Percentiles rank a stretch among this genome's conserved stretches.
phyloP scores from a whole-genome alignment of 2,888 invertebrate genomes.

The Sphaerophoria rueppellii region DNA sequence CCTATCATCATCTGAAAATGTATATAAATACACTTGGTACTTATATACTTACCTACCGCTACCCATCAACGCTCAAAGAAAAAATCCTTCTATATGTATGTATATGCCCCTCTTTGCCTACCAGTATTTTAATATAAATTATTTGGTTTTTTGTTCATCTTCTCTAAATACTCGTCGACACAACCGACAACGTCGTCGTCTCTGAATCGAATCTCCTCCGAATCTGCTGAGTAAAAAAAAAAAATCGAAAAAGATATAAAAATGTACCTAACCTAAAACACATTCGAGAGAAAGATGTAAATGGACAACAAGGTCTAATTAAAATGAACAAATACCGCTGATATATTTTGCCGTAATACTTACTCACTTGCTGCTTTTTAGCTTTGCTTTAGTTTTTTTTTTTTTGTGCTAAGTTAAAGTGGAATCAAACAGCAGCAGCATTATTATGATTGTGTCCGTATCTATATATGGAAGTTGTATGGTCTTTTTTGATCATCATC shows the following conservation, averaged over 20 bases:
- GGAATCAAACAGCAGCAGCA: slow-evolving; percentile 60
- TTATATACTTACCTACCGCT: slow-evolving; percentile 20
- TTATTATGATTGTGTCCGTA: slow-evolving; percentile 38
- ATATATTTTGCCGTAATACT: slow-evolving; percentile 45
- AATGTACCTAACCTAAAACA: slow-evolving; percentile 58
- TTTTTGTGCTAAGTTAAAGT: slow-evolving; percentile 41
- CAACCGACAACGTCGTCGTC: slow-evolving; percentile 5
- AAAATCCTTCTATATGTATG: slow-evolving; percentile 55
- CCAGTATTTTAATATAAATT: slow-evolving; percentile 70
- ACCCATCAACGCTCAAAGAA: slow-evolving; percentile 24
- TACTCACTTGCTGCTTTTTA: slow-evolving; percentile 11
- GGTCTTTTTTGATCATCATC: slow-evolving; percentile 61
- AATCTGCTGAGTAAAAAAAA: slow-evolving; percentile 34
- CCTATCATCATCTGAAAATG: slow-evolving; percentile 14
- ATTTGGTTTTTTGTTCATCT: slow-evolving; percentile 9
- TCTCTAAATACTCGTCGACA: slow-evolving; percentile 30
- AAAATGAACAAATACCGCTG: slow-evolving; percentile 72
- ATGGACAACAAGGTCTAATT: slow-evolving; percentile 74
- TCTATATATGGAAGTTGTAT: slow-evolving; percentile 63
- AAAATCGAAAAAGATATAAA: slow-evolving; percentile 43
- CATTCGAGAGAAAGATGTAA: slow-evolving; percentile 66
- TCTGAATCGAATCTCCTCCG: slow-evolving; percentile 27
- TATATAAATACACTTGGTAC: not conserved
- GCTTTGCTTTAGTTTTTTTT: no score
- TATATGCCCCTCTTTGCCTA: slow-evolving; percentile 12